phyloP scores from a whole-genome alignment of 2,888 invertebrate species.

The Eudasyphora cyanicolor region DNA sequence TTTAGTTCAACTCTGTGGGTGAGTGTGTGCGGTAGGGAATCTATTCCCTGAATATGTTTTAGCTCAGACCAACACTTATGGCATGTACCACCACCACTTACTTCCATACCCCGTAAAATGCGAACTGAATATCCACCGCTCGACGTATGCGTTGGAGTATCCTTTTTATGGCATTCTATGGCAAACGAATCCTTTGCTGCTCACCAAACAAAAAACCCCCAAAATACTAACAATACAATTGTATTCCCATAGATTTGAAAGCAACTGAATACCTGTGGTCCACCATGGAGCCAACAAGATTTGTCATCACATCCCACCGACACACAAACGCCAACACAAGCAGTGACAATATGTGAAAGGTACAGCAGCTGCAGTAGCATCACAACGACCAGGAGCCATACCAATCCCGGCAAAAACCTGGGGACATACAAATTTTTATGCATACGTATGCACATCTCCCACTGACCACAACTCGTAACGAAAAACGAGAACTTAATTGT shows the following conservation, averaged over 20 bases:
- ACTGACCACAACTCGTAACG: slow-evolving; percentile 37
- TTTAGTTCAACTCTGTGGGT: slow-evolving; percentile 15
- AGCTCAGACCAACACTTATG: not conserved
- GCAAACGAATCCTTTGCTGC: not conserved
- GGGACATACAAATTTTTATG: slow-evolving; percentile 16
- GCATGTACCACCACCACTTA: not conserved
- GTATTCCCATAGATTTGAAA: slow-evolving; percentile 62
- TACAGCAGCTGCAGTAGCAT: not conserved
- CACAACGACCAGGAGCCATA: not conserved
- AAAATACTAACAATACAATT: slow-evolving; percentile 55
- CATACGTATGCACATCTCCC: slow-evolving; percentile 22
- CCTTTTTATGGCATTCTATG: not conserved
- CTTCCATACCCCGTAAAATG: not conserved
- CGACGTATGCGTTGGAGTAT: not conserved
- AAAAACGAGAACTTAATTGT: slow-evolving; percentile 62
- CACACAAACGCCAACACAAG: not conserved
- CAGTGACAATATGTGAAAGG: not conserved
- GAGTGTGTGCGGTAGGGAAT: too few relatives aligned
- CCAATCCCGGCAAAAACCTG: not conserved
- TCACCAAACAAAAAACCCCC: slow-evolving; percentile 16
- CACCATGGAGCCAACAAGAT: slow-evolving; percentile 61
- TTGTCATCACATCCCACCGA: slow-evolving; percentile 55
- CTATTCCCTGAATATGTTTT: not conserved
- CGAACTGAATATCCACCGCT: not conserved
- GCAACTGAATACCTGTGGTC: slow-evolving; percentile 66